Base-by-base conservation (phyloP, 2,797 vertebrate species). In the Aeoliscus strigatus region DNA sequence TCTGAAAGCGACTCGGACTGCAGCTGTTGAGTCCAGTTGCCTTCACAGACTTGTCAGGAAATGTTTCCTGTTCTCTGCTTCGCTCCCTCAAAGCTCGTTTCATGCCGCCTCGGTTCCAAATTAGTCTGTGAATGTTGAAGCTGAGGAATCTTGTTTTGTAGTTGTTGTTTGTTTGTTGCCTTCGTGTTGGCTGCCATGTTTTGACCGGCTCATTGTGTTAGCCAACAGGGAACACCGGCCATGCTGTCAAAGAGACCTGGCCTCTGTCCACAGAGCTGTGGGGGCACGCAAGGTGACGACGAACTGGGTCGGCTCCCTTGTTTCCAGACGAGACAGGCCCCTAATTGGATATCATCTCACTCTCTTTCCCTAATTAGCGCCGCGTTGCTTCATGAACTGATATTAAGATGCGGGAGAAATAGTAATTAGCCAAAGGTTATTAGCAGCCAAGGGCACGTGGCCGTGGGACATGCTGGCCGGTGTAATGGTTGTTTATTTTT, bases 371-470 rank as follows among this genome's bases (percentile, higher is more conserved):
- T 85, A 81, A 83, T 82, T 81, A 84, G 76, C 32, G 3, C 54
- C 24, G 73, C 48, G 30, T 78, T 55, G 66, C 75, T 77, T 79
- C 75, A 78, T 77, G 78, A 80, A 73, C 69, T 68, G 66, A 79
- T 81, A 71, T 83, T 80, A 79, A 81, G 68, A 81, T 77, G 70
- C 71, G 37, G 66, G 66, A 70, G 74, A 75, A 78, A 73, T 60
- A 43, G 63, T 82, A 81, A 86, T 86, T 80, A 82, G 65, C 64
- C 56, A 74, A 77, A 79, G 78, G 72, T 77, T 84, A 82, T 79
- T 79, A 75, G 27, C 73, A 75, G 75, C 73, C 55, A 48, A 73
- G 66, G 76, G 73, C 65, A 56, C 75, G 66, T 59, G 71, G 75
- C 71, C 75, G 72, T 4, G 48, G 54, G 58, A 49, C 75, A 68